A percentile compares a stretch with the other conserved stretches of the same genome.
phyloP scores from a whole-genome alignment of 2,888 invertebrate species.

The Bugulina stolonifera region DNA sequence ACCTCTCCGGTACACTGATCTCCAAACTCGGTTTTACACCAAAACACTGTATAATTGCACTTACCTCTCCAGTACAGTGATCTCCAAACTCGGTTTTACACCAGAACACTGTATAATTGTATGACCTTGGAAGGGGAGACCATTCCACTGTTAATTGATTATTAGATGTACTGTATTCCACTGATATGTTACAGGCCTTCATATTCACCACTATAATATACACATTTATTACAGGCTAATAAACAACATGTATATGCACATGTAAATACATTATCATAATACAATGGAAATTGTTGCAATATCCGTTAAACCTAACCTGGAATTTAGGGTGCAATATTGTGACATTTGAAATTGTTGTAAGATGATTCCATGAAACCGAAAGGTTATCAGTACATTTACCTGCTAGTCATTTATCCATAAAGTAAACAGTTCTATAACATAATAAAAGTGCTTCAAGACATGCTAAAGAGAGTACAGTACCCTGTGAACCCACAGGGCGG shows the following conservation, averaged over 20 bases:
- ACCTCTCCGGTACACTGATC: not conserved
- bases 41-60: not conserved
- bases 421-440: no score
- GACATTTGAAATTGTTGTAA: no score
- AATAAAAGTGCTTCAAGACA: no score
- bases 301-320: no score
- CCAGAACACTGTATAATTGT: conserved; percentile 7
- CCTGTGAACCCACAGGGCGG: no score
- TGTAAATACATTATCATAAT: not conserved
- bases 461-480: no score
- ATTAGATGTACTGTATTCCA: not conserved
- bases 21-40: not conserved
- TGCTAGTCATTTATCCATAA: no score
- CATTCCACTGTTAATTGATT: not conserved
- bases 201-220: not conserved
- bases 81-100: not conserved
- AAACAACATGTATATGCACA: not conserved
- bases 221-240: not conserved
- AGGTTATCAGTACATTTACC: no score
- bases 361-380: no score
- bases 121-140: not conserved
- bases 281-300: not conserved
- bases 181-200: not conserved
- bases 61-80: not conserved
- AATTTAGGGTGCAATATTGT: no score